Conservation (phyloP, 2,113 vertebrate genomes). For the Oryctolagus cuniculus region DNA sequence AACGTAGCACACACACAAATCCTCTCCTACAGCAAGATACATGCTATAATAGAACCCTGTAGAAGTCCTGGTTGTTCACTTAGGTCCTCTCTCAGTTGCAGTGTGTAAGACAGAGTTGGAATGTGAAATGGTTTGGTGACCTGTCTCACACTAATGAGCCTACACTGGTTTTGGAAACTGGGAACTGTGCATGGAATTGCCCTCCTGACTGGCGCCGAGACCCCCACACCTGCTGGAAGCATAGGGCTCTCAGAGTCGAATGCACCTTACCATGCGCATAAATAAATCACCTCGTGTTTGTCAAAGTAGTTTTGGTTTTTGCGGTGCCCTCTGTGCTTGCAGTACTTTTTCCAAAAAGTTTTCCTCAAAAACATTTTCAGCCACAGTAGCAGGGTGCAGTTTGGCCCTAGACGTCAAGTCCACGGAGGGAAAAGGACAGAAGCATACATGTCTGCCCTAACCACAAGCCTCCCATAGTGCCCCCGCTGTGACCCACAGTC, state of each 20-base stretch:
- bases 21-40: not conserved
- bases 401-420: conserved; percentile 29
- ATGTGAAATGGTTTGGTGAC: not conserved
- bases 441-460: not conserved
- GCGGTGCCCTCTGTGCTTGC: conserved; percentile 27
- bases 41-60: not conserved
- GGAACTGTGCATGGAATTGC: not conserved
- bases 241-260: not conserved
- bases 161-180: not conserved
- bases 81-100: not conserved
- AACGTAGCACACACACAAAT: not conserved
- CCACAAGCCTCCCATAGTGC: not conserved
- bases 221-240: conserved; percentile 36
- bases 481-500: not conserved
- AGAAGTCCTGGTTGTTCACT: not conserved
- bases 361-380: conserved; percentile 59
- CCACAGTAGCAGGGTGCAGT: conserved; percentile 55
- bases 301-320: conserved; percentile 67
- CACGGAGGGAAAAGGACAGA: not conserved
- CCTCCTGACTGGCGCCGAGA: not conserved
- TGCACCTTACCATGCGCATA: conserved; percentile 1
- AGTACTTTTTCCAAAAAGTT: conserved; percentile 59
- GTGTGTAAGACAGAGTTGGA: not conserved
- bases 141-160: not conserved
- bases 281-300: conserved; percentile 35